These are phyloP conservation scores for Phodopus roborovskii DNA, from an alignment of 2,113 vertebrate genomes.

Conservation along the genomic window DNA sequence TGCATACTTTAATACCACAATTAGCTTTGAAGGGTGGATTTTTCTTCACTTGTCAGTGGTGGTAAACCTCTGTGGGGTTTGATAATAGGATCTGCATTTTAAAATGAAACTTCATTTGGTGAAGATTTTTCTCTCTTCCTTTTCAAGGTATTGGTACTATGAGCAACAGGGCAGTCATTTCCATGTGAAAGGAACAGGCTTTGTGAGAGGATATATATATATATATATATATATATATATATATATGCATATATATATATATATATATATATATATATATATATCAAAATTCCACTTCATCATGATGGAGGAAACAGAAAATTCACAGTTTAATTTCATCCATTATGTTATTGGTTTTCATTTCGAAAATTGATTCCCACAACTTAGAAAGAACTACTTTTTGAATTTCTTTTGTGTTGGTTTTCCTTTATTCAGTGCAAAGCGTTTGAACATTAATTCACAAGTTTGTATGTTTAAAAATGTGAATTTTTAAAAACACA, in stretches of 20 bases:
- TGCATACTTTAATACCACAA: slow-evolving; percentile 71
- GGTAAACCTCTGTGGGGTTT: slow-evolving; percentile 44
- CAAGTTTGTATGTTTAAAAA: not conserved
- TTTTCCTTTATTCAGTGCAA: not conserved
- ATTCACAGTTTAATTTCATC: slow-evolving; percentile 48
- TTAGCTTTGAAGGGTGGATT: slow-evolving; percentile 73
- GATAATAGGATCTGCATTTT: slow-evolving; percentile 78
- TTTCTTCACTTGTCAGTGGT: slow-evolving; percentile 7
- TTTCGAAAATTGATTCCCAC: slow-evolving; percentile 46
- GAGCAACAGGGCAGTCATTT: slow-evolving; percentile 33
- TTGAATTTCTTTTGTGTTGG: slow-evolving; percentile 12
- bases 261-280: not conserved
- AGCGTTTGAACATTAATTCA: not conserved
- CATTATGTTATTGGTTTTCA: not conserved
- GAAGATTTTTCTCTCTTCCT: not conserved
- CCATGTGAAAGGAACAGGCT: slow-evolving; percentile 14
- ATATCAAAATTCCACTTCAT: not conserved
- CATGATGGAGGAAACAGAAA: not conserved
- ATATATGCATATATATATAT: no score
- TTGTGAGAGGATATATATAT: no score
- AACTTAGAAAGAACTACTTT: not conserved
- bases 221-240: no score
- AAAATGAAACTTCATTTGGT: slow-evolving; percentile 69
- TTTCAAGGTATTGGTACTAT: slow-evolving; percentile 29
- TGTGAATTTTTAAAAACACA: not conserved